These are phyloP conservation scores for Tridacna crocea DNA, from an alignment of 2,888 invertebrate species.

Conservation along the genomic window DNA sequence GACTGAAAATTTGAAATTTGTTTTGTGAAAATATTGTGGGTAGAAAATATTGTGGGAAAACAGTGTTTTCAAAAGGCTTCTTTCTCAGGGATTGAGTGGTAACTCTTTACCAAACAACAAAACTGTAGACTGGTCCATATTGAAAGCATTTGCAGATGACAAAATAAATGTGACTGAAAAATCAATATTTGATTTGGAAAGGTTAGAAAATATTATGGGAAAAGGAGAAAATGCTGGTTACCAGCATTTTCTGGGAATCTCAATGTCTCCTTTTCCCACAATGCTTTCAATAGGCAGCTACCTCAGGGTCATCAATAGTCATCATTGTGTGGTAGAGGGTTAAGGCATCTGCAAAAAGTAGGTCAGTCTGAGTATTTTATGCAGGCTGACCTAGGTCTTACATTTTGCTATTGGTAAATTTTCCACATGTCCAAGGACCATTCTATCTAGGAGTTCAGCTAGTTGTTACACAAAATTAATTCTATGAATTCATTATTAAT, in stretches of 20 bases:
- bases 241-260: not conserved
- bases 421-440: not conserved
- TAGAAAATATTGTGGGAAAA: not conserved
- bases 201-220: constrained; percentile 3
- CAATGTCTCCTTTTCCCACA: not conserved
- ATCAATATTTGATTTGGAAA: too few species aligned
- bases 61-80: not conserved
- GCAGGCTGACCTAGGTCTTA: not conserved
- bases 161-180: too few species aligned
- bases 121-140: too few species aligned
- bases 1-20: too few species aligned
- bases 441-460: not conserved
- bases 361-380: not conserved
- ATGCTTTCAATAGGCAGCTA: too few species aligned
- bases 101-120: too few species aligned
- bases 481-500: not conserved
- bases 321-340: too few species aligned
- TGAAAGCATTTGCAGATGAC: too few species aligned
- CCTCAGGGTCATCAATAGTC: too few species aligned
- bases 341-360: not conserved
- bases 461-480: not conserved
- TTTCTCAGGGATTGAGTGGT: too few species aligned
- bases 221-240: constrained; percentile 4
- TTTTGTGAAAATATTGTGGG: too few species aligned
- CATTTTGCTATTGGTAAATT: too few species aligned